Percentiles rank a stretch among this genome's conserved stretches.
Conservation (phyloP, 2,888 invertebrate species). For the Torymus tubicola region DNA sequence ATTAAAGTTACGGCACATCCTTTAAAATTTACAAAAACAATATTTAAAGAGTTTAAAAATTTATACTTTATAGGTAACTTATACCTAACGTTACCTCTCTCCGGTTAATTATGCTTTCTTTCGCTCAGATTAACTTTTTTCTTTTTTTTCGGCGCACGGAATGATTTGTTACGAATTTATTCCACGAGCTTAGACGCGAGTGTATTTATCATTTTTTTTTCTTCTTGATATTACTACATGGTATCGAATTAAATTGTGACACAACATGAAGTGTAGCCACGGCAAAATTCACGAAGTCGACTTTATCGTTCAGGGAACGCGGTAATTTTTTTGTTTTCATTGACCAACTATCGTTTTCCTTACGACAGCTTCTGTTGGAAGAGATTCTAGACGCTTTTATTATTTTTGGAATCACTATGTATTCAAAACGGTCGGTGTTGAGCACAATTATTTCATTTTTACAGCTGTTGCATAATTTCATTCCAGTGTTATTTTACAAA, state of each 20-base stretch:
- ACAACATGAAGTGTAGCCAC: slow-evolving; percentile 27
- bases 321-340: neutral
- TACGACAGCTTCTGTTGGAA: neutral
- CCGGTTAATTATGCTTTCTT: too few species aligned
- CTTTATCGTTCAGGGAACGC: slow-evolving; percentile 26
- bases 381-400: slow-evolving; percentile 9
- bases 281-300: slow-evolving; percentile 40
- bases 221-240: neutral
- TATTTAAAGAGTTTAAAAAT: too few species aligned
- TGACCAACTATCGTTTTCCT: slow-evolving; percentile 15
- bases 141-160: too few species aligned
- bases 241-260: neutral
- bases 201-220: neutral
- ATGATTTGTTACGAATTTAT: too few species aligned
- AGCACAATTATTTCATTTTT: neutral
- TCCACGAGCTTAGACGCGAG: neutral
- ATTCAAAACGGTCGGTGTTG: neutral
- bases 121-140: too few species aligned
- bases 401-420: neutral
- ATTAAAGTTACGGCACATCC: too few species aligned
- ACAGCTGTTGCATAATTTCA: too few species aligned
- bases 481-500: too few species aligned
- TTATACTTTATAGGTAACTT: too few species aligned
- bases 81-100: too few species aligned
- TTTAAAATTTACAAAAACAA: too few species aligned